Evolutionary conservation across 2,888 invertebrate species (phyloP), one percentile per base, ranked within the genome.

Genomic region (Drosophila kuntzei): DNA sequence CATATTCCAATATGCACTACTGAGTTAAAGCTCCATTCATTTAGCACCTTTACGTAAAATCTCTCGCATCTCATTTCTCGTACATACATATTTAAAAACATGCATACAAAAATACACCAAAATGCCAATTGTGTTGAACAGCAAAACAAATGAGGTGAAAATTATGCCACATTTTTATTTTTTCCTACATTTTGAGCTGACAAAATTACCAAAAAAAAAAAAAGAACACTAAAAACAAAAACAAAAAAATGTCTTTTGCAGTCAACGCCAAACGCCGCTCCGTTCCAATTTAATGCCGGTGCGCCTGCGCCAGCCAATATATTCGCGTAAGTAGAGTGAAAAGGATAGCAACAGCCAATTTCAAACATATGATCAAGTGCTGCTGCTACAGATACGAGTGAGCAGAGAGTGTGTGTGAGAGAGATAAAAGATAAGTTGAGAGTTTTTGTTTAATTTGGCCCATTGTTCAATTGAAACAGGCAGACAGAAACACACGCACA

Each of bases 271-370:
- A 91, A 89, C 82, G 85, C 71, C 71, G 70, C 91, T 76, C 92
- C 91, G 84, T 92, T 92, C 86, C 92, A 91, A 91, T 92, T 92
- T 89, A 90, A 88, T 80, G 91, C 91, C 76, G 90, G 90, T 74
- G 79, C 89, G 61, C 76, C 90, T 32, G 79, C 90, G 74, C 83
- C 91, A 76, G 79, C 90, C 84, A 92, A 92, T 89, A 91, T 91
- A 79, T 92, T 92, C 80, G 92, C 92, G 92, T 92, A 92, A 92
- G 92, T 92, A 92, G 44, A 36, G 53, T 69, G 41, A 64, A 39
- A 47, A 46, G 34, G 50, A 72, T 32, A 51, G 37, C 29, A 37
- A 44, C 39, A 57, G 47, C 51, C 55, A 6, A 8, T 2, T 34
- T 3, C 3, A 22, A 3, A 32, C 29, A n/a, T 16, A 8, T 39